These are phyloP conservation scores for Chloroceryle inda DNA, from an alignment of 2,797 vertebrate species.

Conservation along the genomic window DNA sequence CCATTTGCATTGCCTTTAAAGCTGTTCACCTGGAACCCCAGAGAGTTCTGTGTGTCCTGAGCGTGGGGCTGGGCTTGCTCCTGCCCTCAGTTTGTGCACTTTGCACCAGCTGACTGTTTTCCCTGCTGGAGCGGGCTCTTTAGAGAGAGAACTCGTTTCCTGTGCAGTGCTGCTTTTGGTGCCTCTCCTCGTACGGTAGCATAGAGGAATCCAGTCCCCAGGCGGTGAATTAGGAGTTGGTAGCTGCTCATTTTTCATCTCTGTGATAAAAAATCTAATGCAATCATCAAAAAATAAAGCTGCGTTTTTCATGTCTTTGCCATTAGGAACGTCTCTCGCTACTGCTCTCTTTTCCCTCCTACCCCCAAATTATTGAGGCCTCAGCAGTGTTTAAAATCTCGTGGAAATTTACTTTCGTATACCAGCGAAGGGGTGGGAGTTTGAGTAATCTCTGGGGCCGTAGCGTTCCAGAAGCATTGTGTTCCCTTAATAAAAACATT, in stretches of 20 bases:
- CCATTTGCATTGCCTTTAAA: not conserved
- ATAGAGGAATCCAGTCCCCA: not conserved
- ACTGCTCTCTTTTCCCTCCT: slow-evolving; percentile 18
- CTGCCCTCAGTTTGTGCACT: accelerated
- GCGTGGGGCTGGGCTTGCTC: not conserved
- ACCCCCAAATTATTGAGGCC: slow-evolving; percentile 45
- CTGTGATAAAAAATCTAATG: slow-evolving; percentile 51
- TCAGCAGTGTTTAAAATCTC: slow-evolving; percentile 36
- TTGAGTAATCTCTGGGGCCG: not conserved
- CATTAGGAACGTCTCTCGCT: slow-evolving; percentile 49
- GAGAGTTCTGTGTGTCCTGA: not conserved
- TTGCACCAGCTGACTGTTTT: not conserved
- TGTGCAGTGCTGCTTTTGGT: not conserved
- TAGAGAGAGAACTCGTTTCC: not conserved
- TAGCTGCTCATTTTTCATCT: slow-evolving; percentile 62
- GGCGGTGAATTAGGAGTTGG: slow-evolving; percentile 34
- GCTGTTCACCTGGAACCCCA: not conserved
- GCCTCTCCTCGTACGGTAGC: not conserved
- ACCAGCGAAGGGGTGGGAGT: slow-evolving; percentile 18
- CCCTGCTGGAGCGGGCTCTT: not conserved
- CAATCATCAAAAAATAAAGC: slow-evolving; percentile 66
- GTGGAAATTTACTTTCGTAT: slow-evolving; percentile 27
- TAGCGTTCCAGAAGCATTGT: slow-evolving; percentile 18
- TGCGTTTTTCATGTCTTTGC: slow-evolving; percentile 48
- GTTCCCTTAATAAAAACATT: slow-evolving; percentile 50